Base-by-base conservation (phyloP, 2,888 invertebrate genomes). In the Nomada fabriciana region DNA sequence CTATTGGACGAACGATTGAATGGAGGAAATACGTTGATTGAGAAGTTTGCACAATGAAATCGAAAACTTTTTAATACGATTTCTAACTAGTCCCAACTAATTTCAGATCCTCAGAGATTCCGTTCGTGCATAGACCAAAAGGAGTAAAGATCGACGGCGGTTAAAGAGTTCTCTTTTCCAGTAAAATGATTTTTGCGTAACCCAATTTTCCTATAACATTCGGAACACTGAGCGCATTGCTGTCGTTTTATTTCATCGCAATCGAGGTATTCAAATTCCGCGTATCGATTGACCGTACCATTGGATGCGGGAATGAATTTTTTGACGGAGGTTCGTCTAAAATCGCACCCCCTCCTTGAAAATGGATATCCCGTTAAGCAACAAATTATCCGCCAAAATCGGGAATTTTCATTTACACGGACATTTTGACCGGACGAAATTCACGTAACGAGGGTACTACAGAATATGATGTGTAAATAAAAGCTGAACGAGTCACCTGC, bases 201-300 rank as follows among this genome's bases (percentile, higher is more conserved):
- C 55, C 55, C 55, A 63, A 72, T 63, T 72, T 43, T 29, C 20
- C 15, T 20, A 7, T 29, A 63, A 53, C 61, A 43, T 29, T 64
- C 5, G 43, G 55, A 47, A 13, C 47, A 13, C 36, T 15, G 53
- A 52, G 29, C 20, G 50, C 36, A 20, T 15, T 18, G 20, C 11
- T 42, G 47, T 72, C 53, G 23, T 72, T 55, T 72, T 53, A 63
- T 55, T 72, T 43, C 53, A 25, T 64, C 55, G 53, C 53, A 43
- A 72, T 72, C 64, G 55, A 10, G 55, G 36, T 64, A 64, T 72
- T 72, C 64, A 72, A 72, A 72, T 72, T 64, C 55, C 55, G 52
- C 64, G 43, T 29, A 55, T 72, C 72, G 72, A 63, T 72, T 63
- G 53, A 0, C 25, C 42, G 23, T 63, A 42, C 42, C 25, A 64